phyloP scores from a whole-genome alignment of 92 coral and sea anemone genomes.

The Paragorgia papillata region DNA sequence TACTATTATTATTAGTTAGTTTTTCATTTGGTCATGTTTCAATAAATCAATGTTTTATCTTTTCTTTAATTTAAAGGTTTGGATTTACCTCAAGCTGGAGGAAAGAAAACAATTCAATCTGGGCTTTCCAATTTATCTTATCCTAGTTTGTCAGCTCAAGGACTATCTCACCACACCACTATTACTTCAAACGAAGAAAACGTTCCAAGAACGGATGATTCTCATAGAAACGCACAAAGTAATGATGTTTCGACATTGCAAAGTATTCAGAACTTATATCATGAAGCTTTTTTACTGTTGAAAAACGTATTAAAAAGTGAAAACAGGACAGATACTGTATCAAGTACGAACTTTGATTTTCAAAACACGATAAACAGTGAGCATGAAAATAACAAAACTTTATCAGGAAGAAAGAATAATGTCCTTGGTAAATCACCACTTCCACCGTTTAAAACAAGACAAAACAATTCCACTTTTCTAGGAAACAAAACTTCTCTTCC shows the following conservation, averaged over 20 bases:
- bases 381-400: not conserved
- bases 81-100: not conserved
- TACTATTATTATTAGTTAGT: not conserved
- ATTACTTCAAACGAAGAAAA: not conserved
- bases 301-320: not conserved
- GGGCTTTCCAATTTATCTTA: not conserved
- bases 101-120: not conserved
- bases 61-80: not conserved
- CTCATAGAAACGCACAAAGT: not conserved
- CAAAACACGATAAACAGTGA: not conserved
- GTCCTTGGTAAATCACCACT: conserved; percentile 16
- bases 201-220: not conserved
- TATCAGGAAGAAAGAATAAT: not conserved
- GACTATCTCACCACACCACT: not conserved
- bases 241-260: not conserved
- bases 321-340: not conserved
- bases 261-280: not conserved
- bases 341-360: not conserved
- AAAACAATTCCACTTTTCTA: not conserved
- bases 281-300: conserved; percentile 27
- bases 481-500: not conserved
- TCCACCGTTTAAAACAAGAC: conserved; percentile 31
- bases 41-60: not conserved
- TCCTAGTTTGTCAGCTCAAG: not conserved
- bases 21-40: not conserved